phyloP scores from a whole-genome alignment of 92 coral and sea anemone genomes.

The Bergia sp. region DNA sequence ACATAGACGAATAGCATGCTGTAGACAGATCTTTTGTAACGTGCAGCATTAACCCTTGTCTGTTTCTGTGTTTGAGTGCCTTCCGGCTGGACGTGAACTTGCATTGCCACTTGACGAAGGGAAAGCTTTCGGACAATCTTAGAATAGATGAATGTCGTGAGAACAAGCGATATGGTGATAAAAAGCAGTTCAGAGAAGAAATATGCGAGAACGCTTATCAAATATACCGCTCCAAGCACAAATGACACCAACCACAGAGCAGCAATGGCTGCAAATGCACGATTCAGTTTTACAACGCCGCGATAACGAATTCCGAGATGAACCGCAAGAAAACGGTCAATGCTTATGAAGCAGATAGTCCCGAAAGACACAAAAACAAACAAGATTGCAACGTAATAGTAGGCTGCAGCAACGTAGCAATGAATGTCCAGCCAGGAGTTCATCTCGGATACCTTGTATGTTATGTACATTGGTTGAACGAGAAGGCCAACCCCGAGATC shows the following conservation, averaged over 20 bases:
- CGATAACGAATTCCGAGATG: conserved; percentile 38
- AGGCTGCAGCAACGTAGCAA: conserved; percentile 24
- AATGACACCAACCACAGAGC: conserved; percentile 4
- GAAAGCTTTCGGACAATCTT: conserved; percentile 26
- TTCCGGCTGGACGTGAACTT: conserved; percentile 13
- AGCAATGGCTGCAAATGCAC: background rate
- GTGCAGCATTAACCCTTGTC: background rate
- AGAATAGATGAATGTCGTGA: conserved; percentile 20
- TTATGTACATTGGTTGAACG: conserved; percentile 31
- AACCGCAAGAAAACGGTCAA: conserved; percentile 36
- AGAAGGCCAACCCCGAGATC: conserved; percentile 31
- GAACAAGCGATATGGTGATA: conserved; percentile 26
- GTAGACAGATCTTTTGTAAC: conserved; percentile 22
- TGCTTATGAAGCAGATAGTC: conserved; percentile 23
- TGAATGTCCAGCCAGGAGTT: conserved; percentile 2
- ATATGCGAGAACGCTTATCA: conserved; percentile 19
- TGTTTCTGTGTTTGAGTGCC: background rate
- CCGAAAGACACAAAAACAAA: conserved; percentile 39
- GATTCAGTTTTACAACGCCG: conserved; percentile 15
- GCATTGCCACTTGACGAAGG: conserved; percentile 2
- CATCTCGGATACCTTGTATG: conserved; percentile 19
- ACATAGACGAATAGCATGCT: conserved; percentile 38
- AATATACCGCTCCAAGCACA: conserved; percentile 22
- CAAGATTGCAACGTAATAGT: conserved; percentile 6
- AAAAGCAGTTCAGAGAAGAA: conserved; percentile 19